Percentiles rank a stretch among this genome's conserved stretches.
These are phyloP conservation scores for Epizoanthus scotinus DNA, from an alignment of 92 coral and sea anemone species.

Conservation along the genomic window DNA sequence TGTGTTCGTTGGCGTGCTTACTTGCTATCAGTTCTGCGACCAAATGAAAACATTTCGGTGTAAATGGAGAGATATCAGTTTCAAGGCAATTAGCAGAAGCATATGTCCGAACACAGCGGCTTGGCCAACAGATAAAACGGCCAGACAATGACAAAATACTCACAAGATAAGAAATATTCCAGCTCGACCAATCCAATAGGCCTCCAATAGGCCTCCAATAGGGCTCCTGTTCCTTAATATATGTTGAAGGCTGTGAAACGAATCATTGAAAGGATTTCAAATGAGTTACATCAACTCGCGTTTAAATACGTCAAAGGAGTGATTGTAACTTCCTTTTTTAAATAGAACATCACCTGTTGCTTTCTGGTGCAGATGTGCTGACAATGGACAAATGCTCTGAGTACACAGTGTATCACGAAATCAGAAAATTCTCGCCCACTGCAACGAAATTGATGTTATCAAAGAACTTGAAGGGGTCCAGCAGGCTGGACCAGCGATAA, in stretches of 20 bases:
- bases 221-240: not conserved
- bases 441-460: slow-evolving; percentile 15
- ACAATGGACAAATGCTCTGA: not conserved
- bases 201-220: too few species aligned
- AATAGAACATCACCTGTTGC: not conserved
- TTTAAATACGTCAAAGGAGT: not conserved
- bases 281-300: not conserved
- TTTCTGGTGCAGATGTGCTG: not conserved
- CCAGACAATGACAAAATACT: slow-evolving; percentile 36
- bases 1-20: slow-evolving; percentile 34
- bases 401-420: slow-evolving; percentile 10
- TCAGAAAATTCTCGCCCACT: slow-evolving; percentile 1
- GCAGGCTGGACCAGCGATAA: too few species aligned
- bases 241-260: not conserved
- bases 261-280: not conserved
- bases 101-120: slow-evolving; percentile 29
- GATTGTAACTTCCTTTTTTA: not conserved
- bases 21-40: slow-evolving; percentile 21
- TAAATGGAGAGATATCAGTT: slow-evolving; percentile 23
- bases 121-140: slow-evolving; percentile 32
- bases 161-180: slow-evolving; percentile 38
- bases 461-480: not conserved
- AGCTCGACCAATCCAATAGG: slow-evolving; percentile 16
- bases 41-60: slow-evolving; percentile 36
- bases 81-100: slow-evolving; percentile 37